These are phyloP conservation scores for Lumbricus terrestris DNA, from an alignment of 2,888 invertebrate genomes.

Conservation along the genomic window DNA sequence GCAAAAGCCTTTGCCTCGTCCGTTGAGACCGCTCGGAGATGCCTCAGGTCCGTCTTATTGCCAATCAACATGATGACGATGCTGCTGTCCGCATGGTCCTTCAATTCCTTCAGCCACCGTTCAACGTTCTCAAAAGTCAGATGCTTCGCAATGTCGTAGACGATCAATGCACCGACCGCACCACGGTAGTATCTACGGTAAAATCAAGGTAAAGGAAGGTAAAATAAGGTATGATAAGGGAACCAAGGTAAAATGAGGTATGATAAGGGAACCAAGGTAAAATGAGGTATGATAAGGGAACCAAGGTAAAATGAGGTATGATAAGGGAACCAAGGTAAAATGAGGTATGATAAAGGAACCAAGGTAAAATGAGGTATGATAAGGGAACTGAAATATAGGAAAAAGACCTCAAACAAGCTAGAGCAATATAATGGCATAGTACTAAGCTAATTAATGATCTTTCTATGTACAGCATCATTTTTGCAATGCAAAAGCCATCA, in stretches of 20 bases:
- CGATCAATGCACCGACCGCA: conserved; percentile 19
- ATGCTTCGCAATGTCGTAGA: conserved; percentile 15
- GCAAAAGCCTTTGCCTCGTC: conserved; percentile 98
- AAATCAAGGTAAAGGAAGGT: neutral
- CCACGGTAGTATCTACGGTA: conserved; percentile 20
- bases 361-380: too few species aligned
- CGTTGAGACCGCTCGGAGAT: conserved; percentile 94
- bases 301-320: too few species aligned
- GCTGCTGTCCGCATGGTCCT: conserved; percentile 98
- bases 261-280: neutral
- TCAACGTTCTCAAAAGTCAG: conserved; percentile 3
- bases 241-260: neutral
- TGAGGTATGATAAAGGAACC: too few species aligned
- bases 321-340: too few species aligned
- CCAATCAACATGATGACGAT: conserved; percentile 98
- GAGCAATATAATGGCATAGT: too few species aligned
- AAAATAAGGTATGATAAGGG: too few species aligned
- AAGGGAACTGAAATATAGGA: too few species aligned
- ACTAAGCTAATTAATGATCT: too few species aligned
- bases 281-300: too few species aligned
- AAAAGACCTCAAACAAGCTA: too few species aligned
- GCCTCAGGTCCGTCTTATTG: conserved; percentile 63
- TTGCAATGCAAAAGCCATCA: too few species aligned
- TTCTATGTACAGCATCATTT: too few species aligned
- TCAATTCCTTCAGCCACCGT: conserved; percentile 92